Conservation (phyloP, 64 coral and sea anemone genomes). For the Pachyseris speciosa region DNA sequence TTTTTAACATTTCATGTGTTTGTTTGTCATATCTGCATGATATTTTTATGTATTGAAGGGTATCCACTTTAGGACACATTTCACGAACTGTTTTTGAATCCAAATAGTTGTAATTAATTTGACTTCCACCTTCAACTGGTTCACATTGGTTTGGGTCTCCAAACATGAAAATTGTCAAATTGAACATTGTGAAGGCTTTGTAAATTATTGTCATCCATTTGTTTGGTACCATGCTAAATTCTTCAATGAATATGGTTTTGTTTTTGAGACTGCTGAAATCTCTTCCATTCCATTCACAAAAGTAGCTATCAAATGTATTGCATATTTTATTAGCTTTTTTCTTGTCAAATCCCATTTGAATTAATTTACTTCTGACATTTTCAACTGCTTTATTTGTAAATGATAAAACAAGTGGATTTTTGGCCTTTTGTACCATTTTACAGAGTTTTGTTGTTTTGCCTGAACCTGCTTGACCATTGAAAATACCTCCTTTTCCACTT, state of each 20-base stretch:
- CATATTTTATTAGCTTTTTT: conserved; percentile 11
- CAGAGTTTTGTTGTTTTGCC: conserved; percentile 36
- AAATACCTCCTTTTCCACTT: not conserved
- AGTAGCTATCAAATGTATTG: conserved; percentile 15
- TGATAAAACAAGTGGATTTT: no score
- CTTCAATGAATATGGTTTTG: conserved; percentile 59
- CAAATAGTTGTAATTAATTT: no score
- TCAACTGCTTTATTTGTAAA: no score
- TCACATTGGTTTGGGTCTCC: no score
- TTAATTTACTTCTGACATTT: no score
- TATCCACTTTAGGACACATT: no score
- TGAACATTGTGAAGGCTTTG: not conserved
- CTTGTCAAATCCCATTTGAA: no score
- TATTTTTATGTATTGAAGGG: no score
- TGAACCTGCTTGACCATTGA: not conserved
- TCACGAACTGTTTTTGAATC: no score
- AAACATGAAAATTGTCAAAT: not conserved
- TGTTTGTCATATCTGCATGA: no score
- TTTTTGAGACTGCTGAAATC: not conserved
- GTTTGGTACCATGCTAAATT: conserved; percentile 50
- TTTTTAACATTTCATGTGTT: no score
- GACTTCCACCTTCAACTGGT: no score
- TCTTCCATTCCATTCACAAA: conserved; percentile 15
- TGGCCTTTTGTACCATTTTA: conserved; percentile 1
- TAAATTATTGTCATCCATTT: conserved; percentile 27